Evolutionary conservation across 2,797 vertebrate species (phyloP).

Genomic region (Anabas testudineus): DNA sequence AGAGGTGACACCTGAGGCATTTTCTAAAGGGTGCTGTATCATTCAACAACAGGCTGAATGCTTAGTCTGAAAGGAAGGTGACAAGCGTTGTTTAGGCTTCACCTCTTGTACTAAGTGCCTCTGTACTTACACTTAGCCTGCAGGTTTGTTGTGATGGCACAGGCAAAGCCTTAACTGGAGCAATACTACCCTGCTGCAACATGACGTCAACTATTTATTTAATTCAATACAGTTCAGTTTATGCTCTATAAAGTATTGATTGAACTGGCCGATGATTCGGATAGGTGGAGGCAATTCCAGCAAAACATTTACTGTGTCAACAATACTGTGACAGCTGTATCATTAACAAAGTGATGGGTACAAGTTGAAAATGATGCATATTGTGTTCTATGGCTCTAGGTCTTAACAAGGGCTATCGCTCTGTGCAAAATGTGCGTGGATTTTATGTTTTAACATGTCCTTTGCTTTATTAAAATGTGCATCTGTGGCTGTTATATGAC

Average conservation of each 20-base stretch:
- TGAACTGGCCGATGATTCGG: constrained; percentile 4
- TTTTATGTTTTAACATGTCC: constrained; percentile 55
- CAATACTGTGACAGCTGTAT: background rate
- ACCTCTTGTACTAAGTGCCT: constrained; percentile 45
- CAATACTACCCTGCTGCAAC: constrained; percentile 17
- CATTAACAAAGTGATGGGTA: background rate
- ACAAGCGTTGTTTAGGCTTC: constrained; percentile 65
- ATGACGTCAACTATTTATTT: constrained; percentile 15
- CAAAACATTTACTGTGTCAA: constrained; percentile 11
- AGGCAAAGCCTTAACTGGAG: constrained; percentile 47
- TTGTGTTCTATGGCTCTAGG: background rate
- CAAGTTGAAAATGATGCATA: constrained; percentile 11
- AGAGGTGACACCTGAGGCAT: constrained; percentile 60
- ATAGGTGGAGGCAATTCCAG: background rate
- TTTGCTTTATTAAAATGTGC: constrained; percentile 63
- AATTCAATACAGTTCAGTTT: constrained; percentile 20
- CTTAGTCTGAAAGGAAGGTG: constrained; percentile 57
- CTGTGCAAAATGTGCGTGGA: constrained; percentile 18
- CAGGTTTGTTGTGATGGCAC: constrained; percentile 54
- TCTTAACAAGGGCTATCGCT: constrained; percentile 5
- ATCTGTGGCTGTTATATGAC: constrained; percentile 59
- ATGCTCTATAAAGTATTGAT: constrained; percentile 1
- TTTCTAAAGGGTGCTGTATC: constrained; percentile 66
- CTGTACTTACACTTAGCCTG: constrained; percentile 59
- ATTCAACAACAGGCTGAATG: constrained; percentile 61